Base-by-base conservation (phyloP, 2,888 invertebrate genomes). In the Helicoverpa assulta region DNA sequence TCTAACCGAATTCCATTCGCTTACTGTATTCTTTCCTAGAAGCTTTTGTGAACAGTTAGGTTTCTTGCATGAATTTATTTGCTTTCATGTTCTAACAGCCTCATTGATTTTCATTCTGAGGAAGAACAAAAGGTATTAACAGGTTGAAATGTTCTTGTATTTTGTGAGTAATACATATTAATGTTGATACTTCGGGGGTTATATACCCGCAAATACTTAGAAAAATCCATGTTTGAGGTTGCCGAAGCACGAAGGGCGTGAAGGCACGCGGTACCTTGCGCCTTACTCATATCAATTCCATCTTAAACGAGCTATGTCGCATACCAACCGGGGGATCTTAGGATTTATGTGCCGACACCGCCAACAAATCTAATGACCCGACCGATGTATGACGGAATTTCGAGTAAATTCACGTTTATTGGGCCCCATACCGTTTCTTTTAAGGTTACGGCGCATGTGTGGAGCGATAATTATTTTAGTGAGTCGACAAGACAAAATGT, bases 191-290 rank as follows among this genome's bases (percentile, higher is more conserved):
- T 56, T 43, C 16, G 67, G 19, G 21, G 68, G 67, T 43, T 71
- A 78, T 66, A 40, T 72, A 75, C 53, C 61, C 66, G 73, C 60
- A 70, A 76, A 76, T 80, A 76, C 69, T 52, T 70, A 67, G 70
- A 84, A 82, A 84, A 76, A 68, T 63, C 60, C 61, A 53, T 73
- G 73, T 83, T 77, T 72, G 77, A 71, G 81, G 80, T 77, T 82
- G 79, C 78, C 83, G 78, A 87, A 88, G 78, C 81, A 76, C 63
- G 74, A 58, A 82, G 85, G 88, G 91, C 91, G 93, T 93, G 92
- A 91, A 90, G 90, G 93, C 89, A 92, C 88, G 93, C 91, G 86
- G 89, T 82, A 80, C 84, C 86, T 89, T 88, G 87, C 90, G 85
- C 86, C 84, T 86, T 81, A 80, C 85, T 87, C 85, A 82, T 92